Percentiles rank a stretch among this genome's conserved stretches.
Conservation (phyloP, 2,797 vertebrate genomes). For the Champsocephalus gunnari region DNA sequence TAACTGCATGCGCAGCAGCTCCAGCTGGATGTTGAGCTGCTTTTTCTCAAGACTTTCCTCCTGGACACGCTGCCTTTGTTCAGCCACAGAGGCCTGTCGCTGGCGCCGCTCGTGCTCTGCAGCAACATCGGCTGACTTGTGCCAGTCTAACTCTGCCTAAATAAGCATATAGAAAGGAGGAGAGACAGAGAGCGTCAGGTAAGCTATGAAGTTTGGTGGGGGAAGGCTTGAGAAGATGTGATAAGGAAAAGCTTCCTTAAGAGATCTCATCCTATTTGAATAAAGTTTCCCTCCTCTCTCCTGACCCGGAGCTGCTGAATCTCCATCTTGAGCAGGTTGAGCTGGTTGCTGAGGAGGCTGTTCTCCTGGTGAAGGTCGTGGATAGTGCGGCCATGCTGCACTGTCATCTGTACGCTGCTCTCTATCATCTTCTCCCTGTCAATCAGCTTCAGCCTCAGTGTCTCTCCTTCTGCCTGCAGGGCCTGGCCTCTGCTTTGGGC, state of each 20-base stretch:
- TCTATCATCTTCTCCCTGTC: constrained; percentile 82
- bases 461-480: constrained; percentile 71
- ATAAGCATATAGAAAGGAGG: constrained; percentile 7
- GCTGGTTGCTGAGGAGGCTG: constrained; percentile 81
- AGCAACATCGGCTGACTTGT: constrained; percentile 76
- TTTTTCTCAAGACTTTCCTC: constrained; percentile 84
- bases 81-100: constrained; percentile 60
- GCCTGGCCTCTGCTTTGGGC: constrained; percentile 43
- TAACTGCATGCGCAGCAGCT: constrained; percentile 71
- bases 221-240: neutral
- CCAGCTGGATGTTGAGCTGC: constrained; percentile 80
- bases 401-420: constrained; percentile 68
- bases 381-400: constrained; percentile 74
- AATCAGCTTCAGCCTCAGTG: constrained; percentile 73
- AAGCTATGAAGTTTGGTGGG: neutral
- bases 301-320: constrained; percentile 84
- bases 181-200: neutral
- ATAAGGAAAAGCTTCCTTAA: neutral
- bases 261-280: neutral
- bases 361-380: constrained; percentile 80
- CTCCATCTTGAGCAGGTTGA: constrained; percentile 79
- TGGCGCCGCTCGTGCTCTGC: constrained; percentile 63
- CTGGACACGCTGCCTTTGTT: constrained; percentile 75
- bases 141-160: constrained; percentile 82
- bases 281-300: neutral